Evolutionary conservation across 2,888 invertebrate genomes (phyloP).

Genomic region (Thecophora atra): DNA sequence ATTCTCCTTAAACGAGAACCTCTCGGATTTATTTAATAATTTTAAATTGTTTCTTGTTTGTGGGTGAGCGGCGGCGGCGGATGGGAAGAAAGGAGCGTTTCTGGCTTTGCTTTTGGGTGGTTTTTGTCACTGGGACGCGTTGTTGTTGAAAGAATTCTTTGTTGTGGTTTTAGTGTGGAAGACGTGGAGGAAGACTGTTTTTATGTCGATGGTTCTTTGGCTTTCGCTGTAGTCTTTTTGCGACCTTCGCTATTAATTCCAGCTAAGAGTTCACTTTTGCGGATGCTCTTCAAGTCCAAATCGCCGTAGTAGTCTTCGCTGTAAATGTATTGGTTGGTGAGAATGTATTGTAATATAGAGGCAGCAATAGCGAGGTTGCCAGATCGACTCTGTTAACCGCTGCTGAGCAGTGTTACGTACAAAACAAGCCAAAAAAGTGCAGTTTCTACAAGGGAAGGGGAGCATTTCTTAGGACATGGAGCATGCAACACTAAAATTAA

Average conservation of each 20-base stretch:
- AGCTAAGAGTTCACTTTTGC: conserved; percentile 90
- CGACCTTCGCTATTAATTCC: conserved; percentile 70
- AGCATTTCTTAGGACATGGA: background rate
- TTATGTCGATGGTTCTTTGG: conserved; percentile 61
- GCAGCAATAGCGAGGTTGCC: conserved; percentile 44
- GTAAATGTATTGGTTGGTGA: conserved; percentile 67
- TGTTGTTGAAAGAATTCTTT: conserved; percentile 13
- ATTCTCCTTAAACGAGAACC: background rate
- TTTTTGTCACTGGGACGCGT: conserved; percentile 17
- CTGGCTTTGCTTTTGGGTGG: conserved; percentile 17
- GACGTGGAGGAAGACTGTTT: conserved; percentile 38
- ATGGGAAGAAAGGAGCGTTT: conserved; percentile 29
- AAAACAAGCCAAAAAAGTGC: too few species aligned
- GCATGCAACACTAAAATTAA: background rate
- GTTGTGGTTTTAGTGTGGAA: conserved; percentile 43
- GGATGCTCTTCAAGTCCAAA: conserved; percentile 92
- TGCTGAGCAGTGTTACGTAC: background rate
- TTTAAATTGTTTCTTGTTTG: too few species aligned
- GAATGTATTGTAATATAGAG: conserved; percentile 39
- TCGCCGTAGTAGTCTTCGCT: conserved; percentile 98
- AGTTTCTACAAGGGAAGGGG: background rate
- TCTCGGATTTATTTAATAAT: background rate
- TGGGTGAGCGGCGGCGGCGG: conserved; percentile 2
- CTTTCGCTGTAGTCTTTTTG: conserved; percentile 68
- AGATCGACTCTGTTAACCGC: conserved; percentile 45